Conservation (phyloP, 1,140 invertebrate genomes). For the Asbolus verrucosus region DNA sequence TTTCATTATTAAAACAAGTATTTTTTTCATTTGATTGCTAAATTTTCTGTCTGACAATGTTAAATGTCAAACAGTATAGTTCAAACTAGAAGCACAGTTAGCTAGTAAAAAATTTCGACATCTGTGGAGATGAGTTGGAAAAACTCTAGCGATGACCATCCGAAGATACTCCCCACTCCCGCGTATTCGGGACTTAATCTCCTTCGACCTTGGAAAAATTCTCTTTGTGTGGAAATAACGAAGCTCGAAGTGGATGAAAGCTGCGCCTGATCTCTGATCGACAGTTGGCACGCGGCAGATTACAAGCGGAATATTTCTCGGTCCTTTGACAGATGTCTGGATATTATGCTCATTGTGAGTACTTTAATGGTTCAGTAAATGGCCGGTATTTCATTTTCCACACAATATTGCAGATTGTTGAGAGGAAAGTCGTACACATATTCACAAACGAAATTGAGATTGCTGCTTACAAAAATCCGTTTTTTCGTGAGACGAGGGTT, state of each 20-base stretch:
- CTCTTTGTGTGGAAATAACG: neutral
- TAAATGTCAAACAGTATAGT: too few species aligned
- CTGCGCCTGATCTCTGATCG: constrained; percentile 22
- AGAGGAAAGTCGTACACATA: constrained; percentile 29
- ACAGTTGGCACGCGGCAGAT: constrained; percentile 39
- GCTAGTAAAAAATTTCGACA: too few species aligned
- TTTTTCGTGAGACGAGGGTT: constrained; percentile 13
- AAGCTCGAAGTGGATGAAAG: constrained; percentile 8
- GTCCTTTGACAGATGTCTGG: constrained; percentile 40
- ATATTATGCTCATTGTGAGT: constrained; percentile 31
- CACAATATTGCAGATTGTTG: constrained; percentile 27
- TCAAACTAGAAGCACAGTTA: too few species aligned
- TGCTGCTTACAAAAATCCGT: constrained; percentile 33
- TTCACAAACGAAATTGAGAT: constrained; percentile 36
- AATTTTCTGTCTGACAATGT: too few species aligned
- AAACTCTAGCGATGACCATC: too few species aligned
- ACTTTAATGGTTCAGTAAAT: constrained; percentile 43
- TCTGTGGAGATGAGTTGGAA: too few species aligned
- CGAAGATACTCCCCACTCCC: too few species aligned
- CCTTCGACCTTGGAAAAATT: too few species aligned
- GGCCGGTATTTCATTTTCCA: constrained; percentile 40
- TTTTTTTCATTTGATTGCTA: too few species aligned
- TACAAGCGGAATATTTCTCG: constrained; percentile 31
- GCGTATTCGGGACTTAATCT: too few species aligned
- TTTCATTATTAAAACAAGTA: too few species aligned